A percentile compares a stretch with the other conserved stretches of the same genome.
Evolutionary conservation across 2,888 invertebrate species (phyloP).

Genomic region (Lymantria monacha): DNA sequence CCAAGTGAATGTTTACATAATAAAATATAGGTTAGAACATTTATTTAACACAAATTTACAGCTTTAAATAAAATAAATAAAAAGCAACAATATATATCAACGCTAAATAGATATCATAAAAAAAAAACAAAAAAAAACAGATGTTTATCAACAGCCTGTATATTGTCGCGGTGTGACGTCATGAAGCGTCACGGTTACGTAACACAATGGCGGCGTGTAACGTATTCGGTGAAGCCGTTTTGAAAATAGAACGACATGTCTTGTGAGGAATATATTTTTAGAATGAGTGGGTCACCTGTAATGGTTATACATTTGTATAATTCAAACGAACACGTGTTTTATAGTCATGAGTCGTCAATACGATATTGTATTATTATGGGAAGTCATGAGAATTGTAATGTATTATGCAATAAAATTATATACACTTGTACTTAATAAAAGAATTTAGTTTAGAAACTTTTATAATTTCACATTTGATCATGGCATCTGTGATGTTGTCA

Average conservation of each 20-base stretch:
- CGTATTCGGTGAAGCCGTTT: constrained; percentile 30
- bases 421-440: too few species aligned
- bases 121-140: constrained; percentile 1
- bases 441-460: too few species aligned
- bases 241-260: constrained; percentile 65
- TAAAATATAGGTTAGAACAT: background rate
- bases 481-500: too few species aligned
- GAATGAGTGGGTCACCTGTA: constrained; percentile 65
- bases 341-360: background rate
- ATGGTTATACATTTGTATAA: constrained; percentile 10
- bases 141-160: constrained; percentile 26
- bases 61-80: background rate
- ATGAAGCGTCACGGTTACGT: constrained; percentile 66
- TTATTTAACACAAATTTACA: constrained; percentile 1
- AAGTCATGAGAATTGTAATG: background rate
- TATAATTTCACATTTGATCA: too few species aligned
- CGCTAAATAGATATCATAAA: background rate
- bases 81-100: constrained; percentile 1
- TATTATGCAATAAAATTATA: too few species aligned
- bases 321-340: constrained; percentile 9
- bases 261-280: constrained; percentile 67
- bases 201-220: constrained; percentile 41
- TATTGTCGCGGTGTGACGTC: constrained; percentile 51
- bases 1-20: too few species aligned
- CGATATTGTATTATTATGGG: background rate